These are phyloP conservation scores for Labeo catla DNA, from an alignment of 2,113 vertebrate species.

Conservation along the genomic window DNA sequence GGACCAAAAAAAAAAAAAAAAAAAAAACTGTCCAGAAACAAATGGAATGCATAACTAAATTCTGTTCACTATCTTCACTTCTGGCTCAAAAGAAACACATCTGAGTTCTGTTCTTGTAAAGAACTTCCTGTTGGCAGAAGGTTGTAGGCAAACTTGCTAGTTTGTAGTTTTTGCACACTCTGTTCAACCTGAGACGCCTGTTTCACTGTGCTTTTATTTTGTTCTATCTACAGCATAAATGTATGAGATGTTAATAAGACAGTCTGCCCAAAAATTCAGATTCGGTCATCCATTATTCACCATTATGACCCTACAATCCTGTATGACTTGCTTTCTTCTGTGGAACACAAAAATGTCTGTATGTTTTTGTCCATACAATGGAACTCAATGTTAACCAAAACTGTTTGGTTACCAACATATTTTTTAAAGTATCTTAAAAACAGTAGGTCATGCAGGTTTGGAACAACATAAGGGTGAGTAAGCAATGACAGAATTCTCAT, in stretches of 20 bases:
- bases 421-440: not conserved
- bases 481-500: not conserved
- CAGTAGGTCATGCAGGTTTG: not conserved
- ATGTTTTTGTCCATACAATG: not conserved
- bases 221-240: not conserved
- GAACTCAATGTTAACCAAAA: not conserved
- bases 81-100: not conserved
- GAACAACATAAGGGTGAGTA: not conserved
- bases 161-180: slow-evolving; percentile 21
- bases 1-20: not conserved
- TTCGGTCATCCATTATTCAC: no score
- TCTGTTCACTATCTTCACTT: not conserved
- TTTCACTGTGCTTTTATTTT: not conserved
- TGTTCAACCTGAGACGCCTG: not conserved
- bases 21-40: not conserved
- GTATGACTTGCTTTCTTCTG: not conserved
- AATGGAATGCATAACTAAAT: not conserved
- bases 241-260: not conserved
- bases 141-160: not conserved
- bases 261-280: not conserved
- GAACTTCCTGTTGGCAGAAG: slow-evolving; percentile 14
- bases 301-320: not conserved
- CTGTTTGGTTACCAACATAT: not conserved
- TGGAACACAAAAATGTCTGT: not conserved
- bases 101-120: not conserved